A percentile compares a stretch with the other conserved stretches of the same genome.
Evolutionary conservation across 2,888 invertebrate species (phyloP).

Genomic region (Clostera curtula): DNA sequence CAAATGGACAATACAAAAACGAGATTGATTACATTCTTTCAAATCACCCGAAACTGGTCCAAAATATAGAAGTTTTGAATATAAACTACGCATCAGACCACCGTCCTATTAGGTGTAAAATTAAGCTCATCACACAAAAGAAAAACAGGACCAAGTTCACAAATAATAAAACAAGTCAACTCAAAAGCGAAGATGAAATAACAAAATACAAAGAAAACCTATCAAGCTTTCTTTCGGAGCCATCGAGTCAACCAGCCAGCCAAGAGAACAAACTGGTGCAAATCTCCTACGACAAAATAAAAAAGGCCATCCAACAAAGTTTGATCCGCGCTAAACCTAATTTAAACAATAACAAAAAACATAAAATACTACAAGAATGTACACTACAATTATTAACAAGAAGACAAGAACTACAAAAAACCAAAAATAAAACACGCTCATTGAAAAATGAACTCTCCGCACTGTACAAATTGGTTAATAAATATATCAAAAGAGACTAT

Average conservation of each 20-base stretch:
- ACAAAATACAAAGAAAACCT: no score
- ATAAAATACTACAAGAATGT: background rate
- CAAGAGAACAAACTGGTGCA: background rate
- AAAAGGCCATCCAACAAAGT: background rate
- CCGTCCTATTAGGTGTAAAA: background rate
- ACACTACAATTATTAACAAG: background rate
- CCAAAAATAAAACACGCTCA: no score
- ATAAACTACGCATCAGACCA: conserved; percentile 3
- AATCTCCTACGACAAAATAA: background rate
- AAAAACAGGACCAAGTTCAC: no score
- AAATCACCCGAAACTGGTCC: conserved; percentile 5
- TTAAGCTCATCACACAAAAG: background rate
- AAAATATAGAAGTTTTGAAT: conserved; percentile 5
- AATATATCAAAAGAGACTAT: no score
- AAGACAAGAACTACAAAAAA: no score
- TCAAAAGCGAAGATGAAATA: no score
- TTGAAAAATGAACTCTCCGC: no score
- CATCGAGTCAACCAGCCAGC: background rate
- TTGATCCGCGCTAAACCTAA: background rate
- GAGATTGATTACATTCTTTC: conserved; percentile 18
- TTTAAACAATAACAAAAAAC: background rate
- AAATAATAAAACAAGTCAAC: no score
- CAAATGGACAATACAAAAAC: no score
- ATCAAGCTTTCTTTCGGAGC: background rate
- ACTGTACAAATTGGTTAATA: no score